Base-by-base conservation (phyloP, 2,888 invertebrate species). In the Cephus sareptanus region DNA sequence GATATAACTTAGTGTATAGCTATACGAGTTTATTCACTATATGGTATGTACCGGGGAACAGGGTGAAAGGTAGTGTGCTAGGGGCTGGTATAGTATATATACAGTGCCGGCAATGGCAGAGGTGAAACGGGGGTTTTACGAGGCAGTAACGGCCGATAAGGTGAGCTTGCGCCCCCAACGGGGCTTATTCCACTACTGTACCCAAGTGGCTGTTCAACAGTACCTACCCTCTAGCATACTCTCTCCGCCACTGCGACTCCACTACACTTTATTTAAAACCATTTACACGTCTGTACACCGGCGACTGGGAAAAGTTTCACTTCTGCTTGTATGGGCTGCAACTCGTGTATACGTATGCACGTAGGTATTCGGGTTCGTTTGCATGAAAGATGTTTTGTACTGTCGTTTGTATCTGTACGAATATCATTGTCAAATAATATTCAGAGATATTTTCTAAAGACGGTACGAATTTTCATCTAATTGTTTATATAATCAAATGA, bases 121-220 rank as follows among this genome's bases (percentile, higher is more conserved):
- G 86, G 88, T 85, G 88, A 87, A 89, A 88, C 87, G 86, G 84
- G 86, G 86, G 87, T 88, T 91, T 91, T 91, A 91, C 91, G 91
- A 91, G 91, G 90, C 91, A 91, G 91, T 91, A 91, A 91, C 91
- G 90, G 90, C 91, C 91, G 91, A 91, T 91, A 91, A 91, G 91
- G 91, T 89, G 91, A 91, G 90, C 91, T 89, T 85, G 87, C 85
- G 87, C 88, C 86, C 85, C 88, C 87, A 87, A 83, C 86, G 89
- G 86, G 87, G 90, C 89, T 91, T 90, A 91, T 88, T 89, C 87
- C 84, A 86, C 89, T 90, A 91, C 90, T 89, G 90, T 89, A 90
- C 91, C 91, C 91, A 90, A 91, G 91, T 91, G 90, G 87, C 91
- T 90, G 89, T 89, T 91, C 90, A 86, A 85, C 88, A 83, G 83